A percentile compares a stretch with the other conserved stretches of the same genome.
These are phyloP conservation scores for Cryptus viduatorius DNA, from an alignment of 2,888 invertebrate species.

Conservation along the genomic window DNA sequence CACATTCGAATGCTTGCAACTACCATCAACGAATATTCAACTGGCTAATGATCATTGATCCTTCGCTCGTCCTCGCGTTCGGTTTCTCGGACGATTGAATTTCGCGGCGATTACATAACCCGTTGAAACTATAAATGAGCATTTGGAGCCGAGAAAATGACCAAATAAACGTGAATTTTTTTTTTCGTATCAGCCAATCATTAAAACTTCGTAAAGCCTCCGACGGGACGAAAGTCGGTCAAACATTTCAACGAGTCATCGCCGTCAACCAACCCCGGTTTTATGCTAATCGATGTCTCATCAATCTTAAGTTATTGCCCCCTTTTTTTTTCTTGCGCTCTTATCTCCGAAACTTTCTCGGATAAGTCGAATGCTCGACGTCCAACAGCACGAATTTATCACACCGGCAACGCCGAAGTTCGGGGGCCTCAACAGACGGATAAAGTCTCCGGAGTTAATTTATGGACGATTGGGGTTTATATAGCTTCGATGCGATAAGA, in stretches of 20 bases:
- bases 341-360: constrained; percentile 37
- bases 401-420: constrained; percentile 52
- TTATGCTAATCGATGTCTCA: constrained; percentile 34
- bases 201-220: neutral
- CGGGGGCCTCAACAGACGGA: constrained; percentile 60
- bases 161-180: neutral
- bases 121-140: neutral
- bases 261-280: neutral
- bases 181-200: neutral
- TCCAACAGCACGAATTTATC: constrained; percentile 52
- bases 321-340: constrained; percentile 7
- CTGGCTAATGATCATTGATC: constrained; percentile 8
- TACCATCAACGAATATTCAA: neutral
- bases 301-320: constrained; percentile 31
- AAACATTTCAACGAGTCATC: neutral
- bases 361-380: constrained; percentile 44
- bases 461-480: constrained; percentile 57
- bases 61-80: neutral
- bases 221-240: neutral
- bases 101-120: neutral
- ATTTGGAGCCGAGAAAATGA: neutral
- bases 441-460: constrained; percentile 64
- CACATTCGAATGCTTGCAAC: neutral
- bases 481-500: constrained; percentile 59
- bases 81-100: neutral